These are phyloP conservation scores for Odobenus rosmarus DNA, from an alignment of 2,113 vertebrate genomes.

Conservation along the genomic window DNA sequence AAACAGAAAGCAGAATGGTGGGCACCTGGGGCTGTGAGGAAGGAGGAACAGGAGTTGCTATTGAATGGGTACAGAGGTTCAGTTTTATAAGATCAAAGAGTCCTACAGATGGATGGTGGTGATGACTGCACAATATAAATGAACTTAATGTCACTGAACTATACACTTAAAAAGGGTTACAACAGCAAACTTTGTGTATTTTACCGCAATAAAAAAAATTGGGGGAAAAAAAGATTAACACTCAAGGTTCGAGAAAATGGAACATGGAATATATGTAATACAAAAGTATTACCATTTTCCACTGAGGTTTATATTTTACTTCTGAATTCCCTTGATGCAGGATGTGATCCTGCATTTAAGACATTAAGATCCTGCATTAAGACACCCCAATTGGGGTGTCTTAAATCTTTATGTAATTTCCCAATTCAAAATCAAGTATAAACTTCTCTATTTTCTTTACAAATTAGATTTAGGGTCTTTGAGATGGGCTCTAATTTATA, in stretches of 20 bases:
- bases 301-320: not conserved
- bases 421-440: not conserved
- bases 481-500: not conserved
- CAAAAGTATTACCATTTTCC: not conserved
- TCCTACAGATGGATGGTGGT: not conserved
- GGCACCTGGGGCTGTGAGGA: not conserved
- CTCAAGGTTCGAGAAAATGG: slow-evolving; percentile 13
- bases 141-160: not conserved
- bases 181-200: not conserved
- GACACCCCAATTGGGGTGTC: not conserved
- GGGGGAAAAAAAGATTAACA: not conserved
- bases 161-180: not conserved
- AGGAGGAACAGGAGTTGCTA: too few species aligned
- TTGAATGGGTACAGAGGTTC: too few species aligned
- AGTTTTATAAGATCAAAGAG: not conserved
- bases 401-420: not conserved
- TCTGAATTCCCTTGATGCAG: not conserved
- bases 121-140: not conserved
- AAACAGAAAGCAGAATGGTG: not conserved
- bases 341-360: too few species aligned
- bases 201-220: not conserved
- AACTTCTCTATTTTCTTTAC: slow-evolving; percentile 30
- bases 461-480: not conserved
- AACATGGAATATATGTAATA: not conserved
- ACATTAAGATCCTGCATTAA: too few species aligned